Evolutionary conservation across 2,113 vertebrate species (phyloP), one percentile per base, ranked within the genome.

Genomic region (Ornithorhynchus anatinus): DNA sequence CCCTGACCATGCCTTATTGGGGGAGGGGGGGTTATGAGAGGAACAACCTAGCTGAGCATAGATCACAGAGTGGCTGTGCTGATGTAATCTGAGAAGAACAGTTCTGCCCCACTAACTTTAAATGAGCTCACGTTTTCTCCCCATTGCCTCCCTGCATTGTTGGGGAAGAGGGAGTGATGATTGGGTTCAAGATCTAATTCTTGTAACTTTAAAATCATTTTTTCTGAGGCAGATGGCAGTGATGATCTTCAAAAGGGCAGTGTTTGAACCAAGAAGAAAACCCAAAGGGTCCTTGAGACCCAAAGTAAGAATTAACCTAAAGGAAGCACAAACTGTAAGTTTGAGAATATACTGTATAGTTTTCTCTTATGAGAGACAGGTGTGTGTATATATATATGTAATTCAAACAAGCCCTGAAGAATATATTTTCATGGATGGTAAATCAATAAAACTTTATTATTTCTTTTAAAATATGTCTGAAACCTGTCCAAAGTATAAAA

Each of bases 211-310:
- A 62, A 38, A 15, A 10, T 68, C 57, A 45, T 80, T 23, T 19
- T 75, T 58, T 59, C 72, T 81, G 69, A 65, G 36, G 52, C 76
- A 99, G 97, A 92, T 99, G 89, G 94, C 94, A 29, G 85, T 92
- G 61, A 95, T 99, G 96, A 89, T 99, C 67, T 99, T 99, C 84
- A 99, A 97, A 84, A 91, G 93, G 67, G 88, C 92, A 14, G 94
- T 93, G 3, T 97, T 93, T 89, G 95, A 96, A 84, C 82, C 90
- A 39, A 90, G 94, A 85, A 95, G 87, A 84, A 95, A 88, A 77
- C 86, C 57, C 0, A 96, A 95, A 87, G 29, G 29, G 19, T 7
- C 58, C 5, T 83, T 89, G 43, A 92, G 75, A 75, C 75, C 76
- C 35, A 95, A 93, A 80, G 51, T 76, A 58, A 95, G 87, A 92